Percentiles rank a stretch among this genome's conserved stretches.
Evolutionary conservation across 2,113 vertebrate species (phyloP).

Genomic region (Elephantulus edwardii): DNA sequence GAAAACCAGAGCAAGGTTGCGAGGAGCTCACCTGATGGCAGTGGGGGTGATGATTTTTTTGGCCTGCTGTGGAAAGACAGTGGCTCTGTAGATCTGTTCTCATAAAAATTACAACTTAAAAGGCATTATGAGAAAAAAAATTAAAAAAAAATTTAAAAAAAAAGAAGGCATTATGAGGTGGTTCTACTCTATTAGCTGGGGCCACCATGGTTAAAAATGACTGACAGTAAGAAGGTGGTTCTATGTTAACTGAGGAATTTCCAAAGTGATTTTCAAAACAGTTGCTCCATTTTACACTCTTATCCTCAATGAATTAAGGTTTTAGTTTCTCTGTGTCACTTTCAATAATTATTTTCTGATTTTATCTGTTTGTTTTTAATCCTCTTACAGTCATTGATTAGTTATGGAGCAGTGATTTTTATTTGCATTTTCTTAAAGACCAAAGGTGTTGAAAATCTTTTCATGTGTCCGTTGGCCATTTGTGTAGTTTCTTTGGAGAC

Average conservation of each 20-base stretch:
- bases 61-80: too few relatives aligned
- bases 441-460: too few relatives aligned
- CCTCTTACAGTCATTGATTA: neutral
- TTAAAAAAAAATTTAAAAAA: too few relatives aligned
- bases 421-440: too few relatives aligned
- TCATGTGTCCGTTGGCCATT: too few relatives aligned
- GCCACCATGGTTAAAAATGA: neutral
- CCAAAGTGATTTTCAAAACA: neutral
- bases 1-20: too few relatives aligned
- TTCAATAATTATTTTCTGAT: neutral
- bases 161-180: neutral
- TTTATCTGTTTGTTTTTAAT: neutral
- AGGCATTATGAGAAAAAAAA: neutral
- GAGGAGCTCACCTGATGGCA: too few relatives aligned
- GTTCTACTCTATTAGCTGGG: neutral
- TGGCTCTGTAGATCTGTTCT: neutral
- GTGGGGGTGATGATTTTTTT: too few relatives aligned
- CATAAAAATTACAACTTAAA: neutral
- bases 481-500: too few relatives aligned
- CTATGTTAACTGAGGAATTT: neutral
- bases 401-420: too few relatives aligned
- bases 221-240: neutral
- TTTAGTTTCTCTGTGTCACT: neutral
- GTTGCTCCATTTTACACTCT: neutral
- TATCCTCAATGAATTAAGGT: neutral